Conservation (phyloP, 2,797 vertebrate species). For the Karalla daura region DNA sequence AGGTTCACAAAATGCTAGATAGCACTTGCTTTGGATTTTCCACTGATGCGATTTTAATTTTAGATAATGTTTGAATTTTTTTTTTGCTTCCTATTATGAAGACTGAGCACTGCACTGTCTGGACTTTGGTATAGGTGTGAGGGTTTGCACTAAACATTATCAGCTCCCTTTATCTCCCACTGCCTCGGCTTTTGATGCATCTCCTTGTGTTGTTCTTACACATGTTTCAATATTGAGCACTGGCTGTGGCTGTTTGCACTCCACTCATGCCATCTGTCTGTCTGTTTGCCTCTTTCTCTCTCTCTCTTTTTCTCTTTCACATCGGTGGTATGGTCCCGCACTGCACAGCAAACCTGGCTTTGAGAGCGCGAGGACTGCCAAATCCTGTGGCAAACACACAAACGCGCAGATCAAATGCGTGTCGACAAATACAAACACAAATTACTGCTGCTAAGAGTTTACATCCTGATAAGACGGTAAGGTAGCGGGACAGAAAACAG, state of each 20-base stretch:
- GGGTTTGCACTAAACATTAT: not conserved
- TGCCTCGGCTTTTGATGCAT: not conserved
- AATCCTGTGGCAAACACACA: constrained; percentile 3
- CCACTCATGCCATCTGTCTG: constrained; percentile 10
- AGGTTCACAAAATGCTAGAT: constrained; percentile 1
- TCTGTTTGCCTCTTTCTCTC: not conserved
- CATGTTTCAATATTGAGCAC: not conserved
- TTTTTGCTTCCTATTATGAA: constrained; percentile 19
- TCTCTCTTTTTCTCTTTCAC: constrained; percentile 6
- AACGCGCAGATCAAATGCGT: not conserved
- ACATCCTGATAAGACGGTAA: not conserved
- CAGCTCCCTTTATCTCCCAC: constrained; percentile 4
- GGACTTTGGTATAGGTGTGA: not conserved
- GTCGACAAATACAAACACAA: not conserved
- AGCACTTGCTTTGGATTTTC: constrained; percentile 3
- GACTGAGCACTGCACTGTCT: not conserved
- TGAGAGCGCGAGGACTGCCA: constrained; percentile 4
- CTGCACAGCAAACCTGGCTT: constrained; percentile 18
- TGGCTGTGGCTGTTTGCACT: constrained; percentile 8
- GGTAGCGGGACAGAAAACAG: not conserved
- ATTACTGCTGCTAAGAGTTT: not conserved
- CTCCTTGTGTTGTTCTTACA: not conserved
- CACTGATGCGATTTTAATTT: constrained; percentile 37
- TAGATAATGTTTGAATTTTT: constrained; percentile 24
- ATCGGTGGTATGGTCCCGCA: constrained; percentile 3